These are phyloP conservation scores for Bombus fervidus DNA, from an alignment of 1,140 invertebrate species.

Conservation along the genomic window DNA sequence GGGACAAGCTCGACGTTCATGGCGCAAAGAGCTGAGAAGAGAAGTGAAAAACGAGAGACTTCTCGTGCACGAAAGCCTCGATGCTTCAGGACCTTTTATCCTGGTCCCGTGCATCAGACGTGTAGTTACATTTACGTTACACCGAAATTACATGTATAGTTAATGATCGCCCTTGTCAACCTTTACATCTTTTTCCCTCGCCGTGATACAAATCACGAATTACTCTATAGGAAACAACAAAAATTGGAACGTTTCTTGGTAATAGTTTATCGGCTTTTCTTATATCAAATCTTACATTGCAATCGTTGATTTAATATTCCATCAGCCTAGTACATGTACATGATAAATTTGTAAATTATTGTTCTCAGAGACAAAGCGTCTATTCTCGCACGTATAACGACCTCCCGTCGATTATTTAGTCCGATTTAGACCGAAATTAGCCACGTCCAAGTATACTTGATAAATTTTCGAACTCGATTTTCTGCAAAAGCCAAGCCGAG, in stretches of 20 bases:
- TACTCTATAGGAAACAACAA: neutral
- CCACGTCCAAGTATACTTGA: no score
- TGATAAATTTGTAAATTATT: no score
- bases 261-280: neutral
- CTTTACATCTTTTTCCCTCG: neutral
- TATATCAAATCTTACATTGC: neutral
- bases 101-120: neutral
- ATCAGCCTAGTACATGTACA: no score
- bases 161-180: neutral
- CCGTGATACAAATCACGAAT: neutral
- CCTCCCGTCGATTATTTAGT: no score
- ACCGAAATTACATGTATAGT: neutral
- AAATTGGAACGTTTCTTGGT: neutral
- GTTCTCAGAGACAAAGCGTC: no score
- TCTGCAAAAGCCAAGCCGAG: no score
- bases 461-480: no score
- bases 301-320: neutral
- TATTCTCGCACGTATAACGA: no score
- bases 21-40: neutral
- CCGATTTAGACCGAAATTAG: no score
- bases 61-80: neutral
- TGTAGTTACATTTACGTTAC: neutral
- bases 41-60: conserved; percentile 27
- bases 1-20: neutral
- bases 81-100: neutral